These are phyloP conservation scores for Watsonalla cultraria DNA, from an alignment of 2,888 invertebrate genomes.

Conservation along the genomic window DNA sequence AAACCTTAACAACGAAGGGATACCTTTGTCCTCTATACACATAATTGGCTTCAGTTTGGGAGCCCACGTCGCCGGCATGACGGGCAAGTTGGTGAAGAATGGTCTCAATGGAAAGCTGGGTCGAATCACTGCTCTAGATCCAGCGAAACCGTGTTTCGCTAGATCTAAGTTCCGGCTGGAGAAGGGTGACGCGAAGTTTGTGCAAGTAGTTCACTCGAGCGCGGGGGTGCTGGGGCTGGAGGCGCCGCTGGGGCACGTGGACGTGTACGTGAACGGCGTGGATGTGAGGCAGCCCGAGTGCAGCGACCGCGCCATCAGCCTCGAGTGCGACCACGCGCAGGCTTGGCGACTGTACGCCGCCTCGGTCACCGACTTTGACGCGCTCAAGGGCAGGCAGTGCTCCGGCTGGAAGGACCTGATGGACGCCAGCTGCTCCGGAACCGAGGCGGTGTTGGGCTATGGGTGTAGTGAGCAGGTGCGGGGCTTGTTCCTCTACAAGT, in stretches of 20 bases:
- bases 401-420: conserved; percentile 42
- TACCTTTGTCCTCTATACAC: conserved; percentile 68
- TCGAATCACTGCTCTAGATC: conserved; percentile 59
- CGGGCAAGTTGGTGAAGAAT: conserved; percentile 49
- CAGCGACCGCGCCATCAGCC: conserved; percentile 37
- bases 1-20: conserved; percentile 39
- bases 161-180: conserved; percentile 37
- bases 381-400: conserved; percentile 42
- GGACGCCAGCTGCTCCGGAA: conserved; percentile 41
- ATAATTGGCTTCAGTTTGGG: conserved; percentile 81
- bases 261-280: conserved; percentile 64
- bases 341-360: conserved; percentile 56
- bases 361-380: conserved; percentile 33
- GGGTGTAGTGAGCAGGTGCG: conserved; percentile 28
- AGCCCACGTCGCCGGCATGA: conserved; percentile 79
- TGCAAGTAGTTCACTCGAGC: conserved; percentile 63
- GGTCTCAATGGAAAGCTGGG: conserved; percentile 39
- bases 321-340: conserved; percentile 62
- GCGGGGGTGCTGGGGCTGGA: conserved; percentile 57
- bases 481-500: conserved; percentile 55
- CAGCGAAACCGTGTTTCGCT: conserved; percentile 61
- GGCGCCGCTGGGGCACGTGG: conserved; percentile 53
- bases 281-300: conserved; percentile 58
- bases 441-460: conserved; percentile 43
- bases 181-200: conserved; percentile 51